Evolutionary conservation across 2,797 vertebrate genomes (phyloP), one percentile per base, ranked within the genome.

Genomic region (Galago senegalensis): DNA sequence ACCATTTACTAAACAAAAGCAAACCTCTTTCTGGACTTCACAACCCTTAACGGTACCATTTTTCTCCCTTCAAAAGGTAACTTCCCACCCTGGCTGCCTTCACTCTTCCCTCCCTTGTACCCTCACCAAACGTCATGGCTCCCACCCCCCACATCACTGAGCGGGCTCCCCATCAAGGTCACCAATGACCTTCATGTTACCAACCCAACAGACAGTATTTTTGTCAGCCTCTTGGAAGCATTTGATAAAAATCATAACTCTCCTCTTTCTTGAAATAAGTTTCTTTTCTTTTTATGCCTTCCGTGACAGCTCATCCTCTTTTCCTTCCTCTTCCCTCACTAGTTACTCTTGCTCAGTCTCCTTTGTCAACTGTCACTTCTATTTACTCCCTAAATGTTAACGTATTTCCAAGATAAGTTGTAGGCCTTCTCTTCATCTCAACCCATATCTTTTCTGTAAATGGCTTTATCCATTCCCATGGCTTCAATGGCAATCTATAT

Each of bases 361-460:
- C 46, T 79, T 70, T 86, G 67, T 94, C 76, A 77, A 69, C 21
- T 77, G 73, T 67, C 79, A 46, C 49, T 14, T 67, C 49, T 83
- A 58, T 37, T 89, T 73, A 87, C 77, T 85, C 63, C 73, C 92
- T 83, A 81, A 58, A 56, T 75, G 61, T 63, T 76, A 89, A 87
- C 5, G 34, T 0, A 40, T 37, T 29, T 96, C 89, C 75, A 90
- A 95, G 43, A 31, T 76, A 73, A 88, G 40, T 82, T 70, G 34
- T 63, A 93, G 72, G 46, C 3, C 31, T 56, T n/a, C 31, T 67
- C 65, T 92, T 18, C 53, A 85, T 89, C 72, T 85, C 65, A 92
- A 20, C 3, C 60, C 46, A 56, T 14, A 67, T 17, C n/a, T 16
- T 76, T 72, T 89, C 89, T 92, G 34, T 83, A 93, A 79, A 77